Percentiles rank a stretch among this genome's conserved stretches.
phyloP scores from a whole-genome alignment of 2,797 vertebrate genomes.

The Rhyacichthys aspro region DNA sequence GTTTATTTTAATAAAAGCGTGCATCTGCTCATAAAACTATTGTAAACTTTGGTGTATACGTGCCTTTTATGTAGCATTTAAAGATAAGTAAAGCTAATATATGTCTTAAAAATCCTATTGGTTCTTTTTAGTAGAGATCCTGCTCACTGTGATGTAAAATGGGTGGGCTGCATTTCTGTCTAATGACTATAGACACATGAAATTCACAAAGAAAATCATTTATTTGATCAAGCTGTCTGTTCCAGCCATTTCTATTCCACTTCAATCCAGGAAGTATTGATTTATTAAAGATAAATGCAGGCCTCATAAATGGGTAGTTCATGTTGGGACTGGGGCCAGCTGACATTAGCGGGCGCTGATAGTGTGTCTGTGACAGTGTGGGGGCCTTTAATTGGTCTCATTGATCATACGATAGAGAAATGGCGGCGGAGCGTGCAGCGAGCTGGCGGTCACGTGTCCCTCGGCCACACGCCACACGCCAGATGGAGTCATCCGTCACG shows the following conservation, averaged over 20 bases:
- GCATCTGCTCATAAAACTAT: too few species aligned
- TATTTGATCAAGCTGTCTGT: not conserved
- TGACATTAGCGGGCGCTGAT: slow-evolving; percentile 10
- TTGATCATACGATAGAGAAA: slow-evolving; percentile 71
- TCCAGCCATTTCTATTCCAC: slow-evolving; percentile 23
- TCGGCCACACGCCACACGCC: slow-evolving; percentile 48
- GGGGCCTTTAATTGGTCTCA: slow-evolving; percentile 65
- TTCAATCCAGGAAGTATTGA: slow-evolving; percentile 31
- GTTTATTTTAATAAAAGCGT: too few species aligned
- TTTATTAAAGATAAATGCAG: slow-evolving; percentile 24
- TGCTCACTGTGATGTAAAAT: slow-evolving; percentile 14
- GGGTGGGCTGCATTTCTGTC: slow-evolving; percentile 7
- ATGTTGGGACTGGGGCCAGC: slow-evolving; percentile 13
- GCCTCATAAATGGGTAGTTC: slow-evolving; percentile 1
- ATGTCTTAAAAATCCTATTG: too few species aligned
- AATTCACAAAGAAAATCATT: not conserved
- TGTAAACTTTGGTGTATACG: too few species aligned
- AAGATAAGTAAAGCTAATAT: too few species aligned
- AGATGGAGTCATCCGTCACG: slow-evolving; percentile 64
- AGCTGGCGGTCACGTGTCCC: slow-evolving; percentile 69
- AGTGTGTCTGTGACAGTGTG: not conserved
- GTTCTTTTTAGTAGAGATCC: too few species aligned
- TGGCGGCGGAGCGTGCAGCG: slow-evolving; percentile 55
- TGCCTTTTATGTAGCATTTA: too few species aligned
- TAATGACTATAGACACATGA: not conserved